phyloP scores from a whole-genome alignment of 1,140 invertebrate genomes.

The Spodoptera frugiperda region DNA sequence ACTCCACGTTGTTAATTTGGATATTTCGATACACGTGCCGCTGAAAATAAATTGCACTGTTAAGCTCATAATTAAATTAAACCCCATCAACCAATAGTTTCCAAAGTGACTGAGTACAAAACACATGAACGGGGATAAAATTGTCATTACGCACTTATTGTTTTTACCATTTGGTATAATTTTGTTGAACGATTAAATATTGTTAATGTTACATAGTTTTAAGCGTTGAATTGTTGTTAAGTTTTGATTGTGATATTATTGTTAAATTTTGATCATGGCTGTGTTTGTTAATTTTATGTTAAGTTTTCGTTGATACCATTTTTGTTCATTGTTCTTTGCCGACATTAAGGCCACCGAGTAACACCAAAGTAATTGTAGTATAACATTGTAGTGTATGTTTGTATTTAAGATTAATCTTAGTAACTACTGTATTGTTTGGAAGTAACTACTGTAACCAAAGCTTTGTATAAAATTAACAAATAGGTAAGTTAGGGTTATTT shows the following conservation, averaged over 20 bases:
- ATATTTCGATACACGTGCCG: conserved; percentile 6
- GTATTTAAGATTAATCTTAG: conserved; percentile 59
- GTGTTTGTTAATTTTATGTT: conserved; percentile 86
- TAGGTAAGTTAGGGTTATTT: conserved; percentile 62
- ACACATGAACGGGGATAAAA: conserved; percentile 66
- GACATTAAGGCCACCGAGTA: conserved; percentile 76
- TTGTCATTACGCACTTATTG: conserved; percentile 69
- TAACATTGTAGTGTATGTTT: conserved; percentile 34
- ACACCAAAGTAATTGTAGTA: conserved; percentile 30
- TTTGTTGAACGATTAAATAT: conserved; percentile 61
- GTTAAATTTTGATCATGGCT: conserved; percentile 74
- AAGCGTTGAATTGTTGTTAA: conserved; percentile 82
- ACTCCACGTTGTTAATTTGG: conserved; percentile 6
- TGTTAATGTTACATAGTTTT: conserved; percentile 79
- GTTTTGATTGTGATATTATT: conserved; percentile 74
- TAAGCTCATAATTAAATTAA: conserved; percentile 26
- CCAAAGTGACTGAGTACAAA: conserved; percentile 12
- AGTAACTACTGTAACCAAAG: conserved; percentile 77
- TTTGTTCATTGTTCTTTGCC: conserved; percentile 72
- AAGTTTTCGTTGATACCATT: conserved; percentile 82
- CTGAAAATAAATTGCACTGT: conserved; percentile 21
- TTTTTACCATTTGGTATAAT: conserved; percentile 57
- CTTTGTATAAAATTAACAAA: conserved; percentile 85
- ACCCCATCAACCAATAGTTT: conserved; percentile 36
- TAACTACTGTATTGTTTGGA: conserved; percentile 61